phyloP scores from a whole-genome alignment of 2,113 vertebrate genomes.

The Osmerus mordax region DNA sequence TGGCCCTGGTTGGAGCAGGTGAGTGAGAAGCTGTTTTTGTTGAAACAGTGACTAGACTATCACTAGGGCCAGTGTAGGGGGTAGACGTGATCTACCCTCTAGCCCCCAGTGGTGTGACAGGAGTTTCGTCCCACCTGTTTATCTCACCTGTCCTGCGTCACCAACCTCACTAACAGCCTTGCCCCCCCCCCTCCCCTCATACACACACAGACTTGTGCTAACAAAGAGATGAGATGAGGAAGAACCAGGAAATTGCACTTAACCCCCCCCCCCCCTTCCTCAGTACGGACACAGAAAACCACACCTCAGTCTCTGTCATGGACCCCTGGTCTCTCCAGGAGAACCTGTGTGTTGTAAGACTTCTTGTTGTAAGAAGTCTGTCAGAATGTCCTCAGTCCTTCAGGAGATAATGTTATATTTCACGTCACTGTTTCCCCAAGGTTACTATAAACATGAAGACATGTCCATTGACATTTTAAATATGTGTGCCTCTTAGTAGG shows the following conservation, averaged over 20 bases:
- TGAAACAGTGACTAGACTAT: neutral
- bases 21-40: too few relatives aligned
- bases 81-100: neutral
- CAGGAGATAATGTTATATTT: neutral
- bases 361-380: neutral
- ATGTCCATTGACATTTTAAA: too few relatives aligned
- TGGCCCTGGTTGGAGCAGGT: neutral
- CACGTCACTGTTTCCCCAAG: neutral
- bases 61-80: neutral
- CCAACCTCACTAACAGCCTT: neutral
- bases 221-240: neutral
- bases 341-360: neutral
- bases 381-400: slow-evolving; percentile 2
- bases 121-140: neutral
- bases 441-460: neutral
- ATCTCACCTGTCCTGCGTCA: neutral
- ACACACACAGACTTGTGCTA: too few relatives aligned
- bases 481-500: too few relatives aligned
- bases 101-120: neutral
- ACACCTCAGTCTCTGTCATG: neutral
- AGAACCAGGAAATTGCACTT: neutral
- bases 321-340: neutral
- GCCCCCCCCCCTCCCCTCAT: neutral
- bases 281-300: neutral
- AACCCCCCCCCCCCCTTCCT: neutral